Conservation (phyloP, 2,888 invertebrate species). For the Trachelus troglodyta region DNA sequence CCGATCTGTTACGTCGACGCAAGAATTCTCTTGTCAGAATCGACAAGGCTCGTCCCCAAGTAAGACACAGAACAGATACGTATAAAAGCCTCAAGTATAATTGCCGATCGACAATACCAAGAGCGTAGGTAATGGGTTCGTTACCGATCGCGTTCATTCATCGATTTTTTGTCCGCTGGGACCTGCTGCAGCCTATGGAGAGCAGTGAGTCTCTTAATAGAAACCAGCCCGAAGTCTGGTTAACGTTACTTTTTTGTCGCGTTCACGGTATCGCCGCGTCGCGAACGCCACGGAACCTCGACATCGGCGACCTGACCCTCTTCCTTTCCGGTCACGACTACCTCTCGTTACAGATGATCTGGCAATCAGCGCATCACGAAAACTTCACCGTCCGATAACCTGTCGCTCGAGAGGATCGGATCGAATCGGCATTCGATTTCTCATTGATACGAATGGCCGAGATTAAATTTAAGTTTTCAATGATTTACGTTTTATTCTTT, state of each 20-base stretch:
- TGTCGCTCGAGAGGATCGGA: background rate
- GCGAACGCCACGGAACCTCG: conserved; percentile 8
- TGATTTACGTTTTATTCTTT: background rate
- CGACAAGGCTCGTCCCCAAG: background rate
- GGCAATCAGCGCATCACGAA: background rate
- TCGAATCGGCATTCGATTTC: background rate
- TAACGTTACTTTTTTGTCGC: conserved; percentile 16
- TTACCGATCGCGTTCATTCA: conserved; percentile 48
- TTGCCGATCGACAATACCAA: background rate
- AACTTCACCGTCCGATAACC: background rate
- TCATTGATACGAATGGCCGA: background rate
- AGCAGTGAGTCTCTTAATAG: conserved; percentile 2
- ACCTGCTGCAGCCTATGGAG: conserved; percentile 37
- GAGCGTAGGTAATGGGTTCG: background rate
- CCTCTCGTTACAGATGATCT: background rate
- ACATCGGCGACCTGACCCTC: conserved; percentile 1
- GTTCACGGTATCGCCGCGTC: background rate
- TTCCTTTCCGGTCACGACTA: conserved; percentile 1
- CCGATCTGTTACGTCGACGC: background rate
- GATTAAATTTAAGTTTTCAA: background rate
- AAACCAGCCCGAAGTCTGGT: background rate
- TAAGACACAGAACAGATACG: background rate
- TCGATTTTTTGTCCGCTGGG: conserved; percentile 51
- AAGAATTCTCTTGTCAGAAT: background rate
- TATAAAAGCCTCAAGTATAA: background rate